Evolutionary conservation across 2,888 invertebrate genomes (phyloP).

Genomic region (Gandaritis pyraliata): DNA sequence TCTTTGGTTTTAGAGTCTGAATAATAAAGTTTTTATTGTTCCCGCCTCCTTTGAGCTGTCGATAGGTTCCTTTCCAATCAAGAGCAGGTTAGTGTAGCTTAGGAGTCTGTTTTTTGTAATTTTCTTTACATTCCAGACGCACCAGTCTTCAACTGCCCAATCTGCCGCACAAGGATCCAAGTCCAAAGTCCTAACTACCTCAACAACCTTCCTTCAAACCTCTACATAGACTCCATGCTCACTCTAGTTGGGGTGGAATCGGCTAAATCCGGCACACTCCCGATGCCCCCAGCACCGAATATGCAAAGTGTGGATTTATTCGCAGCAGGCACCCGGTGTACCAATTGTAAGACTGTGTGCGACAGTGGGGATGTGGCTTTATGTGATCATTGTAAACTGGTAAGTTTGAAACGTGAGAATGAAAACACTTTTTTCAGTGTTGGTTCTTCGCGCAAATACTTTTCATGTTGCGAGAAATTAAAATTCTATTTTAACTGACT

Average conservation of each 20-base stretch:
- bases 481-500: background rate
- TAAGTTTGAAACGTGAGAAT: slow-evolving; percentile 51
- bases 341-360: slow-evolving; percentile 67
- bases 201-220: slow-evolving; percentile 86
- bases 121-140: slow-evolving; percentile 57
- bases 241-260: slow-evolving; percentile 70
- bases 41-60: too few species aligned
- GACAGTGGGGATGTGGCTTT: slow-evolving; percentile 61
- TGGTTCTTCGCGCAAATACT: background rate
- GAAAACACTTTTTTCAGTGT: background rate
- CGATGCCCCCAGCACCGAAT: slow-evolving; percentile 42
- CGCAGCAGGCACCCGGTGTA: slow-evolving; percentile 64
- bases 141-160: slow-evolving; percentile 81
- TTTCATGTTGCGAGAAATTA: too few species aligned
- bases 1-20: too few species aligned
- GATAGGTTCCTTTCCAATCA: too few species aligned
- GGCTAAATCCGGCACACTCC: slow-evolving; percentile 51
- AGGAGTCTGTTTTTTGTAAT: background rate
- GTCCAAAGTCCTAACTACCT: slow-evolving; percentile 78
- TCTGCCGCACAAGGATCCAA: slow-evolving; percentile 81
- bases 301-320: slow-evolving; percentile 65
- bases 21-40: too few species aligned
- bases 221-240: slow-evolving; percentile 87
- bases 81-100: too few species aligned
- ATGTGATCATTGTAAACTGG: slow-evolving; percentile 86